A percentile compares a stretch with the other conserved stretches of the same genome.
phyloP scores from a whole-genome alignment of 2,113 vertebrate species.

The Himantopus leucocephalus region DNA sequence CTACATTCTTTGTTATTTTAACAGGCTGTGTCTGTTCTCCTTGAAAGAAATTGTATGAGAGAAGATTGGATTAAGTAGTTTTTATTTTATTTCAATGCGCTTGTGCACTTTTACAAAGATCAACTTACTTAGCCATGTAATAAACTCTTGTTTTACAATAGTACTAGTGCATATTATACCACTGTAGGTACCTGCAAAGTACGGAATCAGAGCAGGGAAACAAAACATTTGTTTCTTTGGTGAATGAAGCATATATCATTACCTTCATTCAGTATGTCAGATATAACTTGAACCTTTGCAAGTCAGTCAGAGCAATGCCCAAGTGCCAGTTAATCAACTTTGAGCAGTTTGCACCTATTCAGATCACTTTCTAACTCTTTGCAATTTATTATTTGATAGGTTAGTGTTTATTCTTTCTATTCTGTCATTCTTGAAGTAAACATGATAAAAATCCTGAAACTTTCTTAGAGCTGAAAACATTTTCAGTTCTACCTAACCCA shows the following conservation, averaged over 20 bases:
- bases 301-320: constrained; percentile 48
- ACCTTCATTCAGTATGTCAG: constrained; percentile 68
- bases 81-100: constrained; percentile 88
- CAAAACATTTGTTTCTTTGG: constrained; percentile 79
- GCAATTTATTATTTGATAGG: constrained; percentile 14
- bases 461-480: not conserved
- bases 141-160: constrained; percentile 86
- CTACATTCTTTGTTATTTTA: constrained; percentile 97
- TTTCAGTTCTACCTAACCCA: not conserved
- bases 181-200: constrained; percentile 72
- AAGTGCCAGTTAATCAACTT: constrained; percentile 64
- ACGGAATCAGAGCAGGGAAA: constrained; percentile 73
- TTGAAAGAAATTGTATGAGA: constrained; percentile 82
- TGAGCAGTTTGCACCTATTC: constrained; percentile 23
- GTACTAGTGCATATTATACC: constrained; percentile 75
- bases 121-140: constrained; percentile 85
- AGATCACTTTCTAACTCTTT: not conserved
- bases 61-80: constrained; percentile 90
- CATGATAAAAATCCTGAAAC: not conserved
- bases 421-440: not conserved
- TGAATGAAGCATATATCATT: constrained; percentile 77
- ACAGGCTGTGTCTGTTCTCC: constrained; percentile 95
- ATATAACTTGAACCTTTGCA: constrained; percentile 70
- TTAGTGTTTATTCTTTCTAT: not conserved
- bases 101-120: constrained; percentile 87